These are phyloP conservation scores for Cyprinodon diabolis DNA, from an alignment of 2,797 vertebrate species.

Conservation along the genomic window DNA sequence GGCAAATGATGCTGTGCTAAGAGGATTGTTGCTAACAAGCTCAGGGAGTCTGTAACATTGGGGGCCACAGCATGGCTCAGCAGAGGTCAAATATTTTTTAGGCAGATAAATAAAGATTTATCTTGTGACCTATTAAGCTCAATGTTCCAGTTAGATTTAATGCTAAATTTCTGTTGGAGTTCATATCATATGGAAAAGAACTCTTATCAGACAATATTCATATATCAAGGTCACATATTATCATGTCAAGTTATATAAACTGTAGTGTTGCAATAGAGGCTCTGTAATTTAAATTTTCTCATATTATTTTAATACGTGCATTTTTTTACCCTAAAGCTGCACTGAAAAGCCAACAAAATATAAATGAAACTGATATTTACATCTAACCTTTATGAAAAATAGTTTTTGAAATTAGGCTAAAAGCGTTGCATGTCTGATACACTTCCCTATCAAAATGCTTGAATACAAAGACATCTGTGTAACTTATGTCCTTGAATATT, in stretches of 20 bases:
- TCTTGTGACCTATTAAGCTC: constrained; percentile 25
- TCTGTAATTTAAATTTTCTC: neutral
- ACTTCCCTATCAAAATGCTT: constrained; percentile 61
- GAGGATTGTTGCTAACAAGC: constrained; percentile 52
- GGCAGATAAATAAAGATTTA: constrained; percentile 57
- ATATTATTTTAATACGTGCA: neutral
- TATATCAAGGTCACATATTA: constrained; percentile 26
- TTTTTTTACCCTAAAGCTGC: neutral
- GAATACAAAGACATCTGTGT: constrained; percentile 59
- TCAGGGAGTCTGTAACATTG: constrained; percentile 40
- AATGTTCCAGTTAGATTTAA: constrained; percentile 37
- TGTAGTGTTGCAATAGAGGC: constrained; percentile 26
- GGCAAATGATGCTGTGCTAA: constrained; percentile 23
- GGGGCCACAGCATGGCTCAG: constrained; percentile 45
- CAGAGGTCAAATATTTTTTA: constrained; percentile 36
- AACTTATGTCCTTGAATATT: constrained; percentile 48
- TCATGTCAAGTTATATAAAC: constrained; percentile 33
- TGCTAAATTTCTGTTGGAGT: constrained; percentile 36
- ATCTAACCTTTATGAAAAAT: neutral
- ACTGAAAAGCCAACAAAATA: neutral
- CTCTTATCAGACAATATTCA: constrained; percentile 22
- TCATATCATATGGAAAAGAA: constrained; percentile 11
- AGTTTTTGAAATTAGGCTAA: neutral
- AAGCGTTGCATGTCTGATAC: constrained; percentile 35
- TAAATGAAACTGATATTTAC: neutral